phyloP scores from a whole-genome alignment of 2,888 invertebrate genomes.

The Epirrita christyi region DNA sequence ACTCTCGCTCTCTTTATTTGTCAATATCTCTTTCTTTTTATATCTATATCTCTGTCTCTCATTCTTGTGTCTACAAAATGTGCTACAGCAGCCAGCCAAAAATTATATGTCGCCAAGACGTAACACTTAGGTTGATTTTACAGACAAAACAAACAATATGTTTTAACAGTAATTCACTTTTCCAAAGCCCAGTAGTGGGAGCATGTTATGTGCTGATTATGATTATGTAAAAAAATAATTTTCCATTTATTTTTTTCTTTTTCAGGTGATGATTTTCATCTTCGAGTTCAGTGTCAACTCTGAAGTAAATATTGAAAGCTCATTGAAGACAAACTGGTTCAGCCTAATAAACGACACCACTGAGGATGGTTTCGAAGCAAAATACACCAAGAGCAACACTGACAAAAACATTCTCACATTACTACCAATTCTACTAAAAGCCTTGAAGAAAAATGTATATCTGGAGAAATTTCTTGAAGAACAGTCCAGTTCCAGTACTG shows the following conservation, averaged over 20 bases:
- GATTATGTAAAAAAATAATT: neutral
- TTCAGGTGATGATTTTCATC: conserved; percentile 68
- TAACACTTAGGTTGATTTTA: too few relatives aligned
- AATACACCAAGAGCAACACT: conserved; percentile 49
- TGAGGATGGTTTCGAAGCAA: conserved; percentile 49
- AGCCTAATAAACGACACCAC: conserved; percentile 57
- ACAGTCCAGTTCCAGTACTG: conserved; percentile 49
- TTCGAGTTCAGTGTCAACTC: conserved; percentile 64
- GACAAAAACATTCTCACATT: conserved; percentile 59
- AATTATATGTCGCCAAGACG: too few relatives aligned
- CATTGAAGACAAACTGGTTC: conserved; percentile 54
- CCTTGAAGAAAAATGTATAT: conserved; percentile 60
- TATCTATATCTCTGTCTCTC: too few relatives aligned
- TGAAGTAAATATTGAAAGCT: conserved; percentile 40
- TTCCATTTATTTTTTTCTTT: conserved; percentile 36
- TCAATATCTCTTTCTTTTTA: too few relatives aligned
- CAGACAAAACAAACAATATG: too few relatives aligned
- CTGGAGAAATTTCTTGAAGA: conserved; percentile 60
- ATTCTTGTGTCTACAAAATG: too few relatives aligned
- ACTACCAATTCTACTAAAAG: conserved; percentile 64
- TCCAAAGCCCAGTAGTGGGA: too few relatives aligned
- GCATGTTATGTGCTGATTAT: too few relatives aligned
- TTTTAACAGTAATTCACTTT: too few relatives aligned
- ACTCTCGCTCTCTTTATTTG: too few relatives aligned
- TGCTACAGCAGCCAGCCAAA: too few relatives aligned